phyloP scores from a whole-genome alignment of 2,113 vertebrate species.

The Malurus cyaneus region DNA sequence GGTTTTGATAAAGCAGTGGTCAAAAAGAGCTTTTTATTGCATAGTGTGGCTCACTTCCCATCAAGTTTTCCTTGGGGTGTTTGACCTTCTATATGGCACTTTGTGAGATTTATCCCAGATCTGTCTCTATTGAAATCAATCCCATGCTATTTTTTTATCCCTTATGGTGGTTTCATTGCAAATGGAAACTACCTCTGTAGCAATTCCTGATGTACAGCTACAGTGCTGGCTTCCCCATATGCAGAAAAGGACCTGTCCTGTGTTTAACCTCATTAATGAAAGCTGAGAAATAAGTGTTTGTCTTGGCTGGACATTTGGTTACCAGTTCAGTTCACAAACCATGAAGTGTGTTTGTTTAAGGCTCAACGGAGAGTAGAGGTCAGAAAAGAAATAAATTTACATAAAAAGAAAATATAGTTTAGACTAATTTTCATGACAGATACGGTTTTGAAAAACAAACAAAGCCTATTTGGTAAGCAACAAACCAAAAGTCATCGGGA shows the following conservation, averaged over 20 bases:
- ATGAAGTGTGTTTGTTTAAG: slow-evolving; percentile 19
- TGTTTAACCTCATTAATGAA: slow-evolving; percentile 5
- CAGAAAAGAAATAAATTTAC: not conserved
- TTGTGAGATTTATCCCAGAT: not conserved
- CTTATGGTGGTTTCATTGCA: not conserved
- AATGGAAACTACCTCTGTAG: not conserved
- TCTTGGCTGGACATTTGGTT: slow-evolving; percentile 40
- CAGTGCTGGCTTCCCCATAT: not conserved
- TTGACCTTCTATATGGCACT: not conserved
- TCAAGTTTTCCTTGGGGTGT: not conserved
- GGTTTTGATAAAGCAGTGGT: not conserved
- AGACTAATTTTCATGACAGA: not conserved
- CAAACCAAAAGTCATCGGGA: not conserved
- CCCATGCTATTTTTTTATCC: not conserved
- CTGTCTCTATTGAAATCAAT: not conserved
- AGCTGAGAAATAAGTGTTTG: not conserved
- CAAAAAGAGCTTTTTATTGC: not conserved
- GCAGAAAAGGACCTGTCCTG: not conserved
- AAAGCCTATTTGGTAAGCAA: not conserved
- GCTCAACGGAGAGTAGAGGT: not conserved
- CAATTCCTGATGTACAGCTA: not conserved
- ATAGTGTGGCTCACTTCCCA: not conserved
- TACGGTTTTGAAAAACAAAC: not conserved
- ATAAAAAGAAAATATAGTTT: not conserved
- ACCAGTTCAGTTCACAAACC: not conserved